A percentile compares a stretch with the other conserved stretches of the same genome.
phyloP scores from a whole-genome alignment of 2,797 vertebrate species.

The Dipus sagitta region DNA sequence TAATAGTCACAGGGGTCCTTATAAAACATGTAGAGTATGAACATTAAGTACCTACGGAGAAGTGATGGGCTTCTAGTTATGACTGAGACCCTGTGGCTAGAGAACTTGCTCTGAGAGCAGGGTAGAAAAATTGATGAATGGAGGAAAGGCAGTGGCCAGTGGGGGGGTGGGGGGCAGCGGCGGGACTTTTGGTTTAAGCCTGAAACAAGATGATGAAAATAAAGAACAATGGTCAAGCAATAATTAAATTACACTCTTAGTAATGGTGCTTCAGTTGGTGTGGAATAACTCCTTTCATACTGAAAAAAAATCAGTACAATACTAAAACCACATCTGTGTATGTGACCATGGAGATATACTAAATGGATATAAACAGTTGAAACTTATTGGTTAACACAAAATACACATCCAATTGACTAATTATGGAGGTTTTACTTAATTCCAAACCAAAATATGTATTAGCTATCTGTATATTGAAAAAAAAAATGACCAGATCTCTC shows the following conservation, averaged over 20 bases:
- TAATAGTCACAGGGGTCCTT: neutral
- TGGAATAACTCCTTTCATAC: neutral
- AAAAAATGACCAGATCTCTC: neutral
- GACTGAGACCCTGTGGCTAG: neutral
- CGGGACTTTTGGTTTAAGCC: neutral
- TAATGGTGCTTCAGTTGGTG: neutral
- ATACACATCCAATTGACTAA: neutral
- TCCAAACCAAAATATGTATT: neutral
- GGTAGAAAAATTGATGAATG: neutral
- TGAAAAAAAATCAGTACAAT: neutral
- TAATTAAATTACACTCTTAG: neutral
- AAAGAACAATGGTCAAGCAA: neutral
- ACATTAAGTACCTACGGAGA: neutral
- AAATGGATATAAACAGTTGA: neutral
- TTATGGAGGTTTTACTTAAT: conserved; percentile 25
- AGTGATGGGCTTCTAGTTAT: neutral
- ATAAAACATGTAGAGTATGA: neutral
- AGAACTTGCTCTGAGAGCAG: neutral
- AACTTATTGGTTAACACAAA: neutral
- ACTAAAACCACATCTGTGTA: neutral
- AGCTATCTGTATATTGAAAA: neutral
- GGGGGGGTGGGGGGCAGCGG: neutral
- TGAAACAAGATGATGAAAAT: neutral
- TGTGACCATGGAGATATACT: neutral
- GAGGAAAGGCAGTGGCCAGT: neutral